phyloP scores from a whole-genome alignment of 2,888 invertebrate species.

The Andrena bucephala region DNA sequence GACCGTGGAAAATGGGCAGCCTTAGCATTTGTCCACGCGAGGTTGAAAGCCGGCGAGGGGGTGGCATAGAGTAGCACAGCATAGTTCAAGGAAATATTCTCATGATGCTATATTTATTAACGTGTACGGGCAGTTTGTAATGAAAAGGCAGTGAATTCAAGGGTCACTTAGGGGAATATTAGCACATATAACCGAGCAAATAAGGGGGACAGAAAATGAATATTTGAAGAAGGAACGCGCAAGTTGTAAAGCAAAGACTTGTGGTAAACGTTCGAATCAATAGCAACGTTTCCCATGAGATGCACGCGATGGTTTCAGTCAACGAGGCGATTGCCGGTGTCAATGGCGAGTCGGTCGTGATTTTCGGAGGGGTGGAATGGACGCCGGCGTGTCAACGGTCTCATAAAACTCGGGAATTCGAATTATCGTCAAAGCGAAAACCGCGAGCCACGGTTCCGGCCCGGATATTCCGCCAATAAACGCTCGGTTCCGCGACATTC shows the following conservation, averaged over 20 bases:
- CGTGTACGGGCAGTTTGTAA: neutral
- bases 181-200: neutral
- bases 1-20: neutral
- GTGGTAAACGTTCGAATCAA: neutral
- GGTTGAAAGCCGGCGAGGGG: neutral
- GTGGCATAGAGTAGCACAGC: neutral
- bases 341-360: conserved; percentile 49
- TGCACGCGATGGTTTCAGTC: neutral
- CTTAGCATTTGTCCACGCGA: neutral
- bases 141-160: neutral
- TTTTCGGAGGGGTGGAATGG: conserved; percentile 29
- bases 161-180: neutral
- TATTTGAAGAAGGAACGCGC: neutral
- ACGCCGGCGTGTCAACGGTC: conserved; percentile 45
- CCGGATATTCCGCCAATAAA: conserved; percentile 57
- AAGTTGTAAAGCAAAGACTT: neutral
- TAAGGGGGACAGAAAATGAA: neutral
- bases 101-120: no score
- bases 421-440: conserved; percentile 57
- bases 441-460: conserved; percentile 15
- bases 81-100: no score
- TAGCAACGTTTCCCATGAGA: conserved; percentile 4
- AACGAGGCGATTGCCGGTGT: conserved; percentile 31
- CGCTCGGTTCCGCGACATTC: conserved; percentile 43
- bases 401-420: conserved; percentile 67